Conservation (phyloP, 2,797 vertebrate species). For the Myioborus miniatus region DNA sequence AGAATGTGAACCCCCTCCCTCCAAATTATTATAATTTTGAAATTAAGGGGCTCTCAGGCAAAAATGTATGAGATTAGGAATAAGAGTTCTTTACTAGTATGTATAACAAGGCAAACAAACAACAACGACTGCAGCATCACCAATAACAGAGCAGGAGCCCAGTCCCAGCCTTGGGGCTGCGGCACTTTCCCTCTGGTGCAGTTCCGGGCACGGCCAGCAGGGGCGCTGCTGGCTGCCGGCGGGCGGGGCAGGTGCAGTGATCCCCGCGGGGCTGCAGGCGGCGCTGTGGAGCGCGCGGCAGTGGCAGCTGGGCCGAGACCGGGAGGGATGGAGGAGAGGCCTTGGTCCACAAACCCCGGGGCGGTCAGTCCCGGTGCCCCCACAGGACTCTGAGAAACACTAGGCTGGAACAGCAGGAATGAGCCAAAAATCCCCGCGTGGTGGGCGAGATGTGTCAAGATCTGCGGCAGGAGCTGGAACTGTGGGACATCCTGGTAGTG, state of each 20-base stretch:
- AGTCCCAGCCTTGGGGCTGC: not conserved
- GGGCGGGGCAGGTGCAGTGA: not conserved
- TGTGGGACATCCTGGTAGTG: not conserved
- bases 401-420: not conserved
- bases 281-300: not conserved
- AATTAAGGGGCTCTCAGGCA: not conserved
- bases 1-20: not conserved
- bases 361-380: not conserved
- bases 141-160: not conserved
- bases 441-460: not conserved
- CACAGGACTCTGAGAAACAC: not conserved
- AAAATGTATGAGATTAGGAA: not conserved
- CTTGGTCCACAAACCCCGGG: too few species aligned
- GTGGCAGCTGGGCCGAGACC: not conserved
- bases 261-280: not conserved
- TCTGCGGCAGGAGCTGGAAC: not conserved
- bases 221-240: not conserved
- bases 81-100: not conserved
- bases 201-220: not conserved
- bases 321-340: not conserved
- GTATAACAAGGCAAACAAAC: not conserved
- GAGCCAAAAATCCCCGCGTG: not conserved
- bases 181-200: not conserved
- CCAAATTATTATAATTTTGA: not conserved
- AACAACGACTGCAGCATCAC: not conserved